These are phyloP conservation scores for Calyptommatus sinebrachiatus DNA, from an alignment of 2,113 vertebrate genomes.

Conservation along the genomic window DNA sequence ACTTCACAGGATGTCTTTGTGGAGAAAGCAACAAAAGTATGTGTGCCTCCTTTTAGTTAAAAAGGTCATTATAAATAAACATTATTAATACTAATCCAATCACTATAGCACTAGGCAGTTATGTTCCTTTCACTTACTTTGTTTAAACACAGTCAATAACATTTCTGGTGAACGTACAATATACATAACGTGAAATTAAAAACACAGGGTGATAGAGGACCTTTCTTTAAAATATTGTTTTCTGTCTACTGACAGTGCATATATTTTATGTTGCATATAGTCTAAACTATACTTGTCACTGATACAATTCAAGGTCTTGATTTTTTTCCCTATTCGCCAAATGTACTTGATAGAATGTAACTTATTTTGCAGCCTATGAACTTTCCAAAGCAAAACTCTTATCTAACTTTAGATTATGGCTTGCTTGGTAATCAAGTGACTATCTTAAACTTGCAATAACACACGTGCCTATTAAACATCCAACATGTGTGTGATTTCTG, in stretches of 20 bases:
- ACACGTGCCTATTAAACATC: neutral
- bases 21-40: no score
- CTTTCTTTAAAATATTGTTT: neutral
- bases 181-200: neutral
- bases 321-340: neutral
- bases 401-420: neutral
- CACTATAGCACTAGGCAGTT: neutral
- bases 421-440: neutral
- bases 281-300: neutral
- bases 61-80: no score
- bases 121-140: neutral
- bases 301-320: neutral
- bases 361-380: neutral
- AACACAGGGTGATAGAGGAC: neutral
- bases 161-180: neutral
- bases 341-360: neutral
- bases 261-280: neutral
- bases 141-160: neutral
- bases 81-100: neutral
- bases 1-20: no score
- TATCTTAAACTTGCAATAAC: fast-evolving
- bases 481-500: neutral
- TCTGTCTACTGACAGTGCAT: neutral
- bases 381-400: neutral
- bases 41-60: no score